Conservation (phyloP, 2,797 vertebrate species). For the Nothura maculosa region DNA sequence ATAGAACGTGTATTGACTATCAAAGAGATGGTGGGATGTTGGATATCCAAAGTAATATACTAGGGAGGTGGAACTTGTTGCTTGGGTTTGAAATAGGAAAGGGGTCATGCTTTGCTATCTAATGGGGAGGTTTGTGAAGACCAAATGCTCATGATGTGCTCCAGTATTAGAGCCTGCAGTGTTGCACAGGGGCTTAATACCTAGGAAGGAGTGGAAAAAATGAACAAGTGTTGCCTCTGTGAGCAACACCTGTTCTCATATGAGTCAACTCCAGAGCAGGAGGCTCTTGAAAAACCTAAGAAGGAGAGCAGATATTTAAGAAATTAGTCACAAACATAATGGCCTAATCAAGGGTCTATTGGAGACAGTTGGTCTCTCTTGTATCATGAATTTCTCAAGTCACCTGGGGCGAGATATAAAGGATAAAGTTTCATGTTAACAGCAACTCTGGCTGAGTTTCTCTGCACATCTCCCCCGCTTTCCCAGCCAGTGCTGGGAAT, state of each 20-base stretch:
- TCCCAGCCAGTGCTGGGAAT: rapidly evolving
- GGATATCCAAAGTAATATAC: background rate
- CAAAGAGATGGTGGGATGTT: background rate
- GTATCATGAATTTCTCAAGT: background rate
- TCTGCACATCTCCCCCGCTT: background rate
- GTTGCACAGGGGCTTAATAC: rapidly evolving
- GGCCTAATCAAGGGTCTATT: conserved; percentile 43
- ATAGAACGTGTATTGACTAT: background rate
- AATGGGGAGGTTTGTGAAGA: background rate
- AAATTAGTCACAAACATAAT: conserved; percentile 65
- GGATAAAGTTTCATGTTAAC: background rate
- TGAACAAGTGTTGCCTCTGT: background rate
- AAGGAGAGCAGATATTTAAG: conserved; percentile 63
- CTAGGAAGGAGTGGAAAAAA: background rate
- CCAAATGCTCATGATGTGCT: no score
- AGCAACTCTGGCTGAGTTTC: background rate
- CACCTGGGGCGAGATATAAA: rapidly evolving
- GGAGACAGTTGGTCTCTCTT: background rate
- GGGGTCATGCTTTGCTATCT: background rate
- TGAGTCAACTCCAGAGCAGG: background rate
- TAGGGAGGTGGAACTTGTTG: background rate
- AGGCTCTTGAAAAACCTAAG: conserved; percentile 48
- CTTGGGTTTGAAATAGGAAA: background rate
- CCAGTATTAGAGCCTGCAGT: background rate
- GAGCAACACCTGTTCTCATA: conserved; percentile 7